phyloP scores from a whole-genome alignment of 2,797 vertebrate species.

The Morelia viridis region DNA sequence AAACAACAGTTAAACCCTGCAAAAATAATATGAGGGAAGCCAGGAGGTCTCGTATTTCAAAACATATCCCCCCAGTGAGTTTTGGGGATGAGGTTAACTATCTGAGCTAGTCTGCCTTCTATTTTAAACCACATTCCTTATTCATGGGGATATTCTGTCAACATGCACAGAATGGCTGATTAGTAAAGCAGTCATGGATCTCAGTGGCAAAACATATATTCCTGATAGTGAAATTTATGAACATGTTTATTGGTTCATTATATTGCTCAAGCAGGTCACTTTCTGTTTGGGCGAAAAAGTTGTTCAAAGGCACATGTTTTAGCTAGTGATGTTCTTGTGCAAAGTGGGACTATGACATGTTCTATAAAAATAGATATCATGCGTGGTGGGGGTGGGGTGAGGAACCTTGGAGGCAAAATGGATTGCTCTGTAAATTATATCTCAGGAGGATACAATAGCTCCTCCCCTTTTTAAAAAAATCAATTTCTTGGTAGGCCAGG shows the following conservation, averaged over 20 bases:
- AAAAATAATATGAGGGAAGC: constrained; percentile 4
- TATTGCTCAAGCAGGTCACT: neutral
- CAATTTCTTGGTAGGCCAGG: neutral
- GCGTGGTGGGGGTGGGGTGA: neutral
- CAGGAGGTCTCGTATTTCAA: neutral
- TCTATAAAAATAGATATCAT: neutral
- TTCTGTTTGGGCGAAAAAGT: neutral
- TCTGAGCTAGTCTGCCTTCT: neutral
- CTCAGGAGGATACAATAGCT: neutral
- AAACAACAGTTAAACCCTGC: constrained; percentile 31
- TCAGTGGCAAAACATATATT: neutral
- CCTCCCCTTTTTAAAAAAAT: neutral
- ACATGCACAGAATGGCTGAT: neutral
- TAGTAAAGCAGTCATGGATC: neutral
- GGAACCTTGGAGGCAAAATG: neutral
- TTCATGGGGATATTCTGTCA: neutral
- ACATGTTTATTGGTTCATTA: neutral
- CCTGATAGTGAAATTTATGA: neutral
- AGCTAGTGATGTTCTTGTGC: neutral
- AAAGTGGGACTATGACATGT: neutral
- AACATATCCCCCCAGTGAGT: neutral
- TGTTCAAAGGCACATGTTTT: neutral
- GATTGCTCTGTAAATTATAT: constrained; percentile 1
- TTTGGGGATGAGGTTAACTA: neutral
- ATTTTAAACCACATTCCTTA: constrained; percentile 11